Percentiles rank a stretch among this genome's conserved stretches.
Evolutionary conservation across 2,888 invertebrate genomes (phyloP).

Genomic region (Cerceris ruficornis): DNA sequence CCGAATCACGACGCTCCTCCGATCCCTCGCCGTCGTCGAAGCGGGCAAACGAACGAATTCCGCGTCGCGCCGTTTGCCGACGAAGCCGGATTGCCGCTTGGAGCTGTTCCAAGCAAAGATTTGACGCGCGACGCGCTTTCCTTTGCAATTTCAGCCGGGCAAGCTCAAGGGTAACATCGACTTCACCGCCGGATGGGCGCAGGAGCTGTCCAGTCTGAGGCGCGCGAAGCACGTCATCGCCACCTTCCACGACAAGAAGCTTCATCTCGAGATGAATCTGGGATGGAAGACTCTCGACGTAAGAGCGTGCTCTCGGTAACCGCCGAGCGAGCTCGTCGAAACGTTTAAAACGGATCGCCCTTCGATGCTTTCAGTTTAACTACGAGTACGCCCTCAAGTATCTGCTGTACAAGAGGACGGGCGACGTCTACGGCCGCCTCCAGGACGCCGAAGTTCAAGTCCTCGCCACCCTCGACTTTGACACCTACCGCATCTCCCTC

Average conservation of each 20-base stretch:
- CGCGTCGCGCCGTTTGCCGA: too few relatives aligned
- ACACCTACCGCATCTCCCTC: slow-evolving; percentile 42
- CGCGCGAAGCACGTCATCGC: slow-evolving; percentile 60
- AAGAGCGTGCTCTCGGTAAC: slow-evolving; percentile 27
- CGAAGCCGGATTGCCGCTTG: too few relatives aligned
- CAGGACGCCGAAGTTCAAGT: slow-evolving; percentile 45
- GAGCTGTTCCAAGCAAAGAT: too few relatives aligned
- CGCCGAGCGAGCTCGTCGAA: background rate
- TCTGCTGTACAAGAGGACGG: slow-evolving; percentile 53
- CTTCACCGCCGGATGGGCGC: slow-evolving; percentile 66
- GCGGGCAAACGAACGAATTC: too few relatives aligned
- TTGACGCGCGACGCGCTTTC: background rate
- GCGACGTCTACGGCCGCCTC: slow-evolving; percentile 59
- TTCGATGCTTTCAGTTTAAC: slow-evolving; percentile 55
- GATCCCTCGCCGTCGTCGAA: too few relatives aligned
- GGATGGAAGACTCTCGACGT: slow-evolving; percentile 67
- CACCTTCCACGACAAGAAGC: slow-evolving; percentile 48
- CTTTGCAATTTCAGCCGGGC: slow-evolving; percentile 50
- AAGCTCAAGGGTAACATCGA: slow-evolving; percentile 56
- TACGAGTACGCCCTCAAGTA: slow-evolving; percentile 63
- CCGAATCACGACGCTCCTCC: background rate
- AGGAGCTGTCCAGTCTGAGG: slow-evolving; percentile 63
- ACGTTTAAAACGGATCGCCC: background rate
- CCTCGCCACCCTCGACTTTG: slow-evolving; percentile 46
- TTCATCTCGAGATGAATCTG: slow-evolving; percentile 60